A percentile compares a stretch with the other conserved stretches of the same genome.
Evolutionary conservation across 2,888 invertebrate species (phyloP).

Genomic region (Mesorhabditis sp.): DNA sequence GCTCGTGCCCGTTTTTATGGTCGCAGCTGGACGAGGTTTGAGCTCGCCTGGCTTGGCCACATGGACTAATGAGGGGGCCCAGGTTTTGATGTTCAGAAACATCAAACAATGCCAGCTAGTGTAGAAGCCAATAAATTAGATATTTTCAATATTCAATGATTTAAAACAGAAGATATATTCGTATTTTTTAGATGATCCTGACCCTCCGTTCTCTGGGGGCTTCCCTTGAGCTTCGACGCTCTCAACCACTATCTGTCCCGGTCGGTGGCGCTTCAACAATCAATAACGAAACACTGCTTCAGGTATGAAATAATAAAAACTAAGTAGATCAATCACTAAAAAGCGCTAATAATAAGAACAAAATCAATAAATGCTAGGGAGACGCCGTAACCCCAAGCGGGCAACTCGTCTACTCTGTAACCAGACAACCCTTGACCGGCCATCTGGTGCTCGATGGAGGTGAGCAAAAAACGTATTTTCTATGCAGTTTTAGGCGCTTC

Average conservation of each 20-base stretch:
- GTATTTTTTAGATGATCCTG: slow-evolving; percentile 12
- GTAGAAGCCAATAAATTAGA: no score
- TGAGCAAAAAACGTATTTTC: background rate
- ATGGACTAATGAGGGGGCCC: no score
- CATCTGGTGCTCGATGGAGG: slow-evolving; percentile 18
- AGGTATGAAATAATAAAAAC: slow-evolving; percentile 4
- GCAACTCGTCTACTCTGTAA: slow-evolving; percentile 18
- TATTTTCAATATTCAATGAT: no score
- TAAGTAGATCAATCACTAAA: no score
- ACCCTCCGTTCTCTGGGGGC: slow-evolving; percentile 14
- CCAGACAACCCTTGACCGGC: slow-evolving; percentile 18
- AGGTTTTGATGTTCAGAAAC: no score
- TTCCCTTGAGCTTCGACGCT: slow-evolving; percentile 14
- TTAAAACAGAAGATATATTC: background rate
- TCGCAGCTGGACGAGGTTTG: background rate
- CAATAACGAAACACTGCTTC: slow-evolving; percentile 23
- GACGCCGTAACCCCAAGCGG: slow-evolving; percentile 17
- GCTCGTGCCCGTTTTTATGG: background rate
- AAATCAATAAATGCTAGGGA: background rate
- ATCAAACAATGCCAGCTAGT: no score
- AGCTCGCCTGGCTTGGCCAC: background rate
- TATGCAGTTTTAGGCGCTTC: background rate
- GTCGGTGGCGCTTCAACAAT: slow-evolving; percentile 31
- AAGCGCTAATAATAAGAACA: no score
- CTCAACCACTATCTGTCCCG: slow-evolving; percentile 21